A percentile compares a stretch with the other conserved stretches of the same genome.
phyloP scores from a whole-genome alignment of 2,797 vertebrate genomes.

The Macropodus opercularis region DNA sequence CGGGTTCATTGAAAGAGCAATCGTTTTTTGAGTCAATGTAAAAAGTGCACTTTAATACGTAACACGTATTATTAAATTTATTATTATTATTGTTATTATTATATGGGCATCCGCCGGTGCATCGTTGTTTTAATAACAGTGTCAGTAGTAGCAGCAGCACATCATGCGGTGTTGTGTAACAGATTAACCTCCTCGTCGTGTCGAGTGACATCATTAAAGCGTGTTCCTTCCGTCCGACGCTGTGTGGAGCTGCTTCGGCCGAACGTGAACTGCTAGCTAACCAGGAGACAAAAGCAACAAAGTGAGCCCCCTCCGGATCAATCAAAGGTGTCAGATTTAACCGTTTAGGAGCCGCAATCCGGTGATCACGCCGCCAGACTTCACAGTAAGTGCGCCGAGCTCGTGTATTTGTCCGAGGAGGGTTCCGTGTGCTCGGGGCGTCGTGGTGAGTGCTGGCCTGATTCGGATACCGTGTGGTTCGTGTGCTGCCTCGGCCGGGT shows the following conservation, averaged over 20 bases:
- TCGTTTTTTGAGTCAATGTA: background rate
- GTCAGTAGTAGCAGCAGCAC: background rate
- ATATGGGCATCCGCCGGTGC: background rate
- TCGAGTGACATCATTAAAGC: conserved; percentile 81
- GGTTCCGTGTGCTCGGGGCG: conserved; percentile 26
- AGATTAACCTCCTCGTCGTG: conserved; percentile 32
- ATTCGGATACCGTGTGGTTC: conserved; percentile 83
- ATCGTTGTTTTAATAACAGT: background rate
- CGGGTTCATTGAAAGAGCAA: background rate
- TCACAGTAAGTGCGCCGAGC: conserved; percentile 68
- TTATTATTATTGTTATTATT: background rate
- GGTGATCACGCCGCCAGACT: conserved; percentile 34
- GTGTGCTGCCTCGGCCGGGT: conserved; percentile 80
- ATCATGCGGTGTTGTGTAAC: conserved; percentile 1
- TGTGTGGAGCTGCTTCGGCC: conserved; percentile 83
- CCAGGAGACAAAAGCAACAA: conserved; percentile 88
- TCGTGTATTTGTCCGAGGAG: background rate
- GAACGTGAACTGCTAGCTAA: conserved; percentile 70
- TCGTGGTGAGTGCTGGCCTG: conserved; percentile 67
- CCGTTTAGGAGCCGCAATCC: conserved; percentile 74
- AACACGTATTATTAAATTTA: too few relatives aligned
- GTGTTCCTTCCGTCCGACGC: conserved; percentile 84
- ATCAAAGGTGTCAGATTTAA: conserved; percentile 83
- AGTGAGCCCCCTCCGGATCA: conserved; percentile 83
- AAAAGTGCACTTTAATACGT: background rate